A percentile compares a stretch with the other conserved stretches of the same genome.
Conservation (phyloP, 2,797 vertebrate species). For the Fistularia tabacaria region DNA sequence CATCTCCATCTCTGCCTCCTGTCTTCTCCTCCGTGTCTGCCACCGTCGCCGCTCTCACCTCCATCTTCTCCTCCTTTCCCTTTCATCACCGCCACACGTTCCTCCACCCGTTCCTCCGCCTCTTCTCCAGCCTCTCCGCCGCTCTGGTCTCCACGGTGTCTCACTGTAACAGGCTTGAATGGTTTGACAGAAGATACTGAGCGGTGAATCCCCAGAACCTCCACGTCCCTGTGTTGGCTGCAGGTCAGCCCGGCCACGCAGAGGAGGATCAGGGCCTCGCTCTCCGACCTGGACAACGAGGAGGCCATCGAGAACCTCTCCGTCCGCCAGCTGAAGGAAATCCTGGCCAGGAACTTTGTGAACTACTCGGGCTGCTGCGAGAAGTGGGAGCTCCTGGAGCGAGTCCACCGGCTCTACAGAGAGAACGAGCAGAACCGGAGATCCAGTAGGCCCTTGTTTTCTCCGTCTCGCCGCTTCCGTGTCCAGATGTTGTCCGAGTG, state of each 20-base stretch:
- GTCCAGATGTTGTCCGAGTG: background rate
- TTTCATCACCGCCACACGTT: no score
- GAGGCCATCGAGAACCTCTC: constrained; percentile 90
- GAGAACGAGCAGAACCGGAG: constrained; percentile 91
- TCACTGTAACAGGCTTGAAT: no score
- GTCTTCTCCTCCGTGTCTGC: no score
- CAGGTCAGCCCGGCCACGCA: constrained; percentile 84
- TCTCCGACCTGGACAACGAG: constrained; percentile 89
- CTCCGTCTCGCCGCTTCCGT: background rate
- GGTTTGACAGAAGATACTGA: no score
- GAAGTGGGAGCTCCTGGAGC: constrained; percentile 97
- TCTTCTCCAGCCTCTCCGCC: no score
- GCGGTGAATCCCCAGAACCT: no score
- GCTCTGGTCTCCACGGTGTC: no score
- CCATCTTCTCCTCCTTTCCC: no score
- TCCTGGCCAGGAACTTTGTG: constrained; percentile 94
- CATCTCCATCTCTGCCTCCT: no score
- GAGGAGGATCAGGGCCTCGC: constrained; percentile 85
- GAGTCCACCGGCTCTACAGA: constrained; percentile 91
- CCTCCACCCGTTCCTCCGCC: no score
- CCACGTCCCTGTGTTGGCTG: background rate
- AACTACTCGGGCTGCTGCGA: constrained; percentile 98
- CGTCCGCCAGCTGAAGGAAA: constrained; percentile 95
- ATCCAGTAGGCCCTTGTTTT: constrained; percentile 73
- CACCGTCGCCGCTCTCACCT: no score